These are phyloP conservation scores for Aldrovandia affinis DNA, from an alignment of 2,797 vertebrate genomes.

Conservation along the genomic window DNA sequence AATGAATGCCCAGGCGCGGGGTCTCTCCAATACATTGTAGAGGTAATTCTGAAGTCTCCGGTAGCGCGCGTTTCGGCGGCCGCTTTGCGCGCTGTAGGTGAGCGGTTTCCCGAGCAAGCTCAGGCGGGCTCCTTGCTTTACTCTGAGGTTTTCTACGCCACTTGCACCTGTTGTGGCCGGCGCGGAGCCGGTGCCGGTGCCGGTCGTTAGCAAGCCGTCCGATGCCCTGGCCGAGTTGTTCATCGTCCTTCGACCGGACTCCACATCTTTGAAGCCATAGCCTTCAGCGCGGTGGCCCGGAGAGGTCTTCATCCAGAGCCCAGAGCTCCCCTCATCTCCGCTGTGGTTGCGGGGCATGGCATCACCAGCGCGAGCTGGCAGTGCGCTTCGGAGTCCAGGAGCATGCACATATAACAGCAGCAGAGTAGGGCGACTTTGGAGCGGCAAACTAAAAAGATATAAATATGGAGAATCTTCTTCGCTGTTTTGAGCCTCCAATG, in stretches of 20 bases:
- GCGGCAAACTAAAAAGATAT: conserved; percentile 6
- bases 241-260: conserved; percentile 83
- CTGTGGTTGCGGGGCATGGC: conserved; percentile 92
- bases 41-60: conserved; percentile 91
- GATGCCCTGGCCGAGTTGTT: conserved; percentile 71
- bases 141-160: conserved; percentile 76
- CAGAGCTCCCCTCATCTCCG: conserved; percentile 85
- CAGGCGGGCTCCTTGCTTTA: conserved; percentile 91
- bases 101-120: conserved; percentile 95
- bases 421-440: background rate
- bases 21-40: conserved; percentile 93
- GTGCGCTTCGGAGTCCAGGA: conserved; percentile 59
- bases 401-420: conserved; percentile 62
- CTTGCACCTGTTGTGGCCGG: conserved; percentile 62
- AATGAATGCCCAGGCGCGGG: conserved; percentile 88
- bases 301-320: conserved; percentile 86
- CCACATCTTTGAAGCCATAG: conserved; percentile 89
- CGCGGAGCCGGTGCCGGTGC: conserved; percentile 47
- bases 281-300: conserved; percentile 70
- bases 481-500: background rate
- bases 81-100: conserved; percentile 88
- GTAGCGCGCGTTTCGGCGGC: conserved; percentile 93
- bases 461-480: background rate
- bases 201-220: conserved; percentile 72
- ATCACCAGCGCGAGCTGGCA: conserved; percentile 77